These are phyloP conservation scores for Philonicus albiceps DNA, from an alignment of 2,888 invertebrate genomes.

Conservation along the genomic window DNA sequence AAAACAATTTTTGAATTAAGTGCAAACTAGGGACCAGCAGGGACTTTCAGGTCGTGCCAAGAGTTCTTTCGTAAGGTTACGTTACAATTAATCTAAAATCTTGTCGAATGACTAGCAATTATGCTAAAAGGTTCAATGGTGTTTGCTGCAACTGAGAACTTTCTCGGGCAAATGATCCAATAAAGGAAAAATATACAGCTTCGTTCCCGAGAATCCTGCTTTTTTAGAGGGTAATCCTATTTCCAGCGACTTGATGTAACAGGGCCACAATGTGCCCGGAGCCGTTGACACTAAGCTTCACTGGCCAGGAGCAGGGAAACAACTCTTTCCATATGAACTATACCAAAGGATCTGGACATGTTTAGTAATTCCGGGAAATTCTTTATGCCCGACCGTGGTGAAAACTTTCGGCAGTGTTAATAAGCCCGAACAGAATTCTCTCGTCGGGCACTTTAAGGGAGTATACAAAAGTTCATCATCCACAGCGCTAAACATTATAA, in stretches of 20 bases:
- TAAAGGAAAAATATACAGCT: neutral
- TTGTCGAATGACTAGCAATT: neutral
- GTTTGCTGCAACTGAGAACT: neutral
- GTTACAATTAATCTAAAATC: neutral
- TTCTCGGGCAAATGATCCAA: neutral
- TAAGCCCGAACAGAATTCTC: slow-evolving; percentile 12
- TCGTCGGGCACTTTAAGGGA: slow-evolving; percentile 4
- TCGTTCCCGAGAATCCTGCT: neutral
- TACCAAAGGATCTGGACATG: neutral
- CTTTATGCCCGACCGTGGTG: neutral
- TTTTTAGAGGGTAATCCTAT: neutral
- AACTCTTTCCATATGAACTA: neutral
- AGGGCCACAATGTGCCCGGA: neutral
- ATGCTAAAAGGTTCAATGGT: neutral
- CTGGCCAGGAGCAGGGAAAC: neutral
- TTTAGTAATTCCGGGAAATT: slow-evolving; percentile 7
- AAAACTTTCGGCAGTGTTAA: slow-evolving; percentile 20
- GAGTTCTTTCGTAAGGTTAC: neutral
- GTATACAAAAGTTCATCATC: slow-evolving; percentile 38
- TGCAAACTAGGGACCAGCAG: neutral
- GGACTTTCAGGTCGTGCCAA: neutral
- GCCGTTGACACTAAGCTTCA: neutral
- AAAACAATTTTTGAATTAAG: neutral
- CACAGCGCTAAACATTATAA: slow-evolving; percentile 51
- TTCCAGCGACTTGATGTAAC: neutral